Evolutionary conservation across 2,113 vertebrate species (phyloP), one percentile per base, ranked within the genome.

Genomic region (Otocyon megalotis): DNA sequence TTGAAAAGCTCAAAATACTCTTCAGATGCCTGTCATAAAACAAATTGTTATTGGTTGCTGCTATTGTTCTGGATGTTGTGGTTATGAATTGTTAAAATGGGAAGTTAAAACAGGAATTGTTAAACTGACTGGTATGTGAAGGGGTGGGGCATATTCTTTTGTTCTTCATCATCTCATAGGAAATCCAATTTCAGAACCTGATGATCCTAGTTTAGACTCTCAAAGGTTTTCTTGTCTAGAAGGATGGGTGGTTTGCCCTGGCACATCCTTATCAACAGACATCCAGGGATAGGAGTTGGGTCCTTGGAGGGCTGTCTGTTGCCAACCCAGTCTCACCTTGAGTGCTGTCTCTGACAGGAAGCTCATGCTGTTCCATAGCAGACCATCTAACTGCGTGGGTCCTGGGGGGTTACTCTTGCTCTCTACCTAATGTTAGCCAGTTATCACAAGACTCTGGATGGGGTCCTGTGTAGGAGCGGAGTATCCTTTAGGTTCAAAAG

Each of bases 1-100:
- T 88, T 89, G 84, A 67, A 93, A 96, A 90, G 32, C 79, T 96
- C 92, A 87, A 87, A 97, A 60, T 81, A 74, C 93, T 96, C 80
- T 76, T 94, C 62, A 93, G 89, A 87, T 90, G 83, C 84, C 90
- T 92, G 1, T 80, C 97, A 82, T 86, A 84, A 90, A 94, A 86
- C 63, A 67, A 32, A 71, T 67, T 35, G 28, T 94, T 86, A 48
- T 71, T 79, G 82, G 37, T 90, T 72, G 77, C 74, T 65, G 16
- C 54, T 90, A 22, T 43, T 88, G 30, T 82, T 94, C 20, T 16
- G 69, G 35, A 17, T 81, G 19, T 48, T 94, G 43, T 93, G n/a
- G 24, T 48, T 48, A 7, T 48, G 72, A 76, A 14, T 30, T n/a
- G 83, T 63, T 24, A 13, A 81, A 63, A 89, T 4, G 43, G 48